A percentile compares a stretch with the other conserved stretches of the same genome.
Evolutionary conservation across 2,888 invertebrate genomes (phyloP).

Genomic region (Drosophila incognita): DNA sequence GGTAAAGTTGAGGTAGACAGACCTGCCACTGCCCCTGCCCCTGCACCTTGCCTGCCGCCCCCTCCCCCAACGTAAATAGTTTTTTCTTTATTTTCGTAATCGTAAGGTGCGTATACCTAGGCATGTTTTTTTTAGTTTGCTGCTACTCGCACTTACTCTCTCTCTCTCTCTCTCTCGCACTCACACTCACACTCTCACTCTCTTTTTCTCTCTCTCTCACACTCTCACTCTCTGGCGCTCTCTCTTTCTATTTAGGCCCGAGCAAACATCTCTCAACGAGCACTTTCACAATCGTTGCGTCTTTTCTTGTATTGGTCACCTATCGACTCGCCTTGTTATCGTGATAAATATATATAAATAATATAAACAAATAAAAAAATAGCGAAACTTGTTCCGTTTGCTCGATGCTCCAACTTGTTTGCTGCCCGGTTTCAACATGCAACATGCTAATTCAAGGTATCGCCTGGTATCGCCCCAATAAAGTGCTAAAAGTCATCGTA

Average conservation of each 20-base stretch:
- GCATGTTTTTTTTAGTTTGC: too few relatives aligned
- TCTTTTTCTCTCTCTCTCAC: not conserved
- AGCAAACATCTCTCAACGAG: constrained; percentile 4
- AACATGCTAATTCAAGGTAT: constrained; percentile 22
- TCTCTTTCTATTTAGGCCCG: not conserved
- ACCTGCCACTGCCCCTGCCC: not conserved
- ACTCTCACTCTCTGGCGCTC: too few relatives aligned
- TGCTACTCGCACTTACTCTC: not conserved
- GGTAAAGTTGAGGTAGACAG: constrained; percentile 8
- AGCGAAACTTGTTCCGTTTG: constrained; percentile 12
- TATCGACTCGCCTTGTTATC: constrained; percentile 33
- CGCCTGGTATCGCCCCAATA: constrained; percentile 7
- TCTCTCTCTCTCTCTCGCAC: not conserved
- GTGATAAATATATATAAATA: constrained; percentile 55
- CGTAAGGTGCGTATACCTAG: constrained; percentile 18
- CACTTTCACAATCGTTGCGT: constrained; percentile 46
- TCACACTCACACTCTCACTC: not conserved
- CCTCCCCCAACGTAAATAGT: constrained; percentile 17
- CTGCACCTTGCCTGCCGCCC: too few relatives aligned
- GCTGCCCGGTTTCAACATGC: constrained; percentile 2
- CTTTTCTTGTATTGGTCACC: constrained; percentile 7
- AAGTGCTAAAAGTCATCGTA: constrained; percentile 29
- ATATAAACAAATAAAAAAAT: not conserved
- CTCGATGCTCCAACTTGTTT: constrained; percentile 12
- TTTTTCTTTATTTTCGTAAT: constrained; percentile 21